Conservation (phyloP, 2,797 vertebrate species). For the Onychomys arenicola region DNA sequence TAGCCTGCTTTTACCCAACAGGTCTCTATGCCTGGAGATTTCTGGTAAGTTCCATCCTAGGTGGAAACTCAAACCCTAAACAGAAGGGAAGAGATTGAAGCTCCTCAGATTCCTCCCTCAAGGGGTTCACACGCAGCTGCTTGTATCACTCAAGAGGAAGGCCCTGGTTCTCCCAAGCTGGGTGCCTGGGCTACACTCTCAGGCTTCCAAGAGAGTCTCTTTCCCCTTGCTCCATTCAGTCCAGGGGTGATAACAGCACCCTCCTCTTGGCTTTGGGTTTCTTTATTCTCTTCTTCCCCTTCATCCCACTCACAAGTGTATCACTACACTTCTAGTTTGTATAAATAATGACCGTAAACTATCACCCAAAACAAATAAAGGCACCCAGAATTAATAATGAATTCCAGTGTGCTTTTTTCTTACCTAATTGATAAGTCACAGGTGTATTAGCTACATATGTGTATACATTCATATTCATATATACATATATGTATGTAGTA, state of each 20-base stretch:
- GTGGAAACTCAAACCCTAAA: background rate
- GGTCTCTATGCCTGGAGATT: background rate
- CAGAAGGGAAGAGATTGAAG: background rate
- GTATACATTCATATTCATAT: too few relatives aligned
- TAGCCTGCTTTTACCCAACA: background rate
- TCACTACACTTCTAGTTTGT: background rate
- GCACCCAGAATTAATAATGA: background rate
- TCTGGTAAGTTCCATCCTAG: background rate
- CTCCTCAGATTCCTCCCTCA: background rate
- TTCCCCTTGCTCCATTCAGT: background rate
- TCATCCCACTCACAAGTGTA: background rate
- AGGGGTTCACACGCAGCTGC: background rate
- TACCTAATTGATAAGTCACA: background rate
- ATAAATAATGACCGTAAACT: background rate
- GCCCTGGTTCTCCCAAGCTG: background rate
- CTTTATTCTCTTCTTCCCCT: background rate
- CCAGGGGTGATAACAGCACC: background rate
- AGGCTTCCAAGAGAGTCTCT: background rate
- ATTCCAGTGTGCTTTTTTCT: background rate
- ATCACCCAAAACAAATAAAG: slow-evolving; percentile 3
- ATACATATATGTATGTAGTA: too few relatives aligned
- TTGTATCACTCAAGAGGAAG: background rate
- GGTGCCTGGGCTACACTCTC: background rate
- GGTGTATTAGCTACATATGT: background rate
- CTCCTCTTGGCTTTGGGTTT: background rate